Evolutionary conservation across 1,140 invertebrate species (phyloP).

Genomic region (Hycleus phaleratus): DNA sequence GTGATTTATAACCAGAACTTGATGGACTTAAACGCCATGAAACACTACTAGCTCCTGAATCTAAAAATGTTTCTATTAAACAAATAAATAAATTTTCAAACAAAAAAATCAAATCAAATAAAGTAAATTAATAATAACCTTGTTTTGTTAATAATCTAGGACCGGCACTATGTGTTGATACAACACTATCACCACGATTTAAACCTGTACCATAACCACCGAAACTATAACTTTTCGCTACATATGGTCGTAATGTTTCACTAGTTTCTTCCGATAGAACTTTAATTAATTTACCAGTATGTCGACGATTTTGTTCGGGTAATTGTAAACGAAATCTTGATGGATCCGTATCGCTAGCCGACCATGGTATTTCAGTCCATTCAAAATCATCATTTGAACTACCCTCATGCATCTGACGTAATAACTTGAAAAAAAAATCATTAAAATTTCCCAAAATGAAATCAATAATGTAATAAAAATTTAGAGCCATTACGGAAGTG

Average conservation of each 20-base stretch:
- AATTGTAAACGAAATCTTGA: conserved; percentile 28
- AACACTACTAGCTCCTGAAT: conserved; percentile 60
- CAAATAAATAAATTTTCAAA: not conserved
- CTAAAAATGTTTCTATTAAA: conserved; percentile 36
- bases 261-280: conserved; percentile 49
- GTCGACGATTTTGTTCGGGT: conserved; percentile 29
- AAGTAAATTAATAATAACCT: conserved; percentile 43
- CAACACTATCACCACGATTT: conserved; percentile 40
- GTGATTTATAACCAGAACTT: conserved; percentile 71
- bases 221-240: conserved; percentile 80
- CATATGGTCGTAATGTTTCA: conserved; percentile 50
- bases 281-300: conserved; percentile 27
- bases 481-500: too few species aligned
- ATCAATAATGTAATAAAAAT: too few species aligned
- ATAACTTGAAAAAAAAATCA: conserved; percentile 3
- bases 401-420: conserved; percentile 33
- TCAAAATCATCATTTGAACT: conserved; percentile 35
- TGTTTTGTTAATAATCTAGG: conserved; percentile 61
- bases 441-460: not conserved
- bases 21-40: conserved; percentile 70
- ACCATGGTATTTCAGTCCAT: conserved; percentile 38
- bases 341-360: conserved; percentile 34
- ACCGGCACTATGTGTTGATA: conserved; percentile 41
- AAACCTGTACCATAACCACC: conserved; percentile 62
- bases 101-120: not conserved